phyloP scores from a whole-genome alignment of 1,140 invertebrate species.

The Orius laevigatus region DNA sequence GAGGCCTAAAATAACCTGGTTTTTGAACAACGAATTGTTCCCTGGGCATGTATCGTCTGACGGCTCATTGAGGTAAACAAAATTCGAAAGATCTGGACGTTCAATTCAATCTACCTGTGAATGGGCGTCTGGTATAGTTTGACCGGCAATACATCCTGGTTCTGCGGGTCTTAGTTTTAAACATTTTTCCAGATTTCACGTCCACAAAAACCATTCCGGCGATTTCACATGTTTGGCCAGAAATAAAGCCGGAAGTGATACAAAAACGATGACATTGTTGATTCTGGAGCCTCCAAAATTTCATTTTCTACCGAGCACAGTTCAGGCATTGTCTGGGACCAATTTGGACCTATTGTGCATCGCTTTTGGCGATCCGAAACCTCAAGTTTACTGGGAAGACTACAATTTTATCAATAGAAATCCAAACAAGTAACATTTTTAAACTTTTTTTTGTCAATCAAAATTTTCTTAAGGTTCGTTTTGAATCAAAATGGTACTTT shows the following conservation, averaged over 20 bases:
- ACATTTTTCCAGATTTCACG: slow-evolving; percentile 11
- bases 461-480: too few species aligned
- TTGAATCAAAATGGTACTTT: slow-evolving; percentile 1
- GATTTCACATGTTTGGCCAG: slow-evolving; percentile 9
- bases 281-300: slow-evolving; percentile 11
- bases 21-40: too few species aligned
- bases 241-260: slow-evolving; percentile 11
- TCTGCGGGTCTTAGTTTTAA: too few species aligned
- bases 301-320: background rate
- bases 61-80: too few species aligned
- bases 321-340: slow-evolving; percentile 7
- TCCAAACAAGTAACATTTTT: too few species aligned
- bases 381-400: slow-evolving; percentile 5
- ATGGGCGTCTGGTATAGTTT: too few species aligned
- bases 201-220: slow-evolving; percentile 4
- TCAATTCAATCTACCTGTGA: too few species aligned
- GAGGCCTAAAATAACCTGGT: slow-evolving; percentile 4
- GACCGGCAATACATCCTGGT: too few species aligned
- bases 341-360: slow-evolving; percentile 8
- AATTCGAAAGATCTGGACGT: too few species aligned
- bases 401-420: too few species aligned
- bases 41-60: too few species aligned
- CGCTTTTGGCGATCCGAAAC: slow-evolving; percentile 12
- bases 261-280: background rate
- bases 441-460: too few species aligned